phyloP scores from a whole-genome alignment of 1,140 invertebrate genomes.

The Drosophila nikananu region DNA sequence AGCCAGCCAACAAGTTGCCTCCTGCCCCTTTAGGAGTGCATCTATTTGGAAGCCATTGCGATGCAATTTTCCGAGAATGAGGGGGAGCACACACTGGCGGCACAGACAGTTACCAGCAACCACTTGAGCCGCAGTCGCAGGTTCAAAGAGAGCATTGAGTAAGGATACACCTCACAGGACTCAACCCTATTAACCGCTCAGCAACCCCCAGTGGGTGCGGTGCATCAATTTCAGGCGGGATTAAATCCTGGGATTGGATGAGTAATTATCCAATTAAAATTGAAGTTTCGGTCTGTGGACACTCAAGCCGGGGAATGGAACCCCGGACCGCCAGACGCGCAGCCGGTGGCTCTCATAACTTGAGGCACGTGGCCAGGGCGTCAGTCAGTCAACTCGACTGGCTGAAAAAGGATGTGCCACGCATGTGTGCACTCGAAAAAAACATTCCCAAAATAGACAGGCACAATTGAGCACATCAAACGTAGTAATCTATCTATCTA shows the following conservation, averaged over 20 bases:
- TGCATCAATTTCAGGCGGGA: slow-evolving; percentile 59
- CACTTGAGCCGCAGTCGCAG: slow-evolving; percentile 38
- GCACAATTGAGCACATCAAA: slow-evolving; percentile 8
- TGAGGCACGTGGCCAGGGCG: slow-evolving; percentile 54
- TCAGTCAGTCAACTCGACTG: slow-evolving; percentile 49
- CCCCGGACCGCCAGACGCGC: slow-evolving; percentile 4
- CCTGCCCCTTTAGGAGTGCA: slow-evolving; percentile 31
- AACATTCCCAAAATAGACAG: not conserved
- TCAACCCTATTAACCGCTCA: slow-evolving; percentile 13
- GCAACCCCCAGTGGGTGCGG: slow-evolving; percentile 10
- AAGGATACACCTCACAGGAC: slow-evolving; percentile 19
- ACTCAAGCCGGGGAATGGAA: slow-evolving; percentile 9
- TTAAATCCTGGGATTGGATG: slow-evolving; percentile 66
- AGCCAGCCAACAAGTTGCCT: slow-evolving; percentile 66
- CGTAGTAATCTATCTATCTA: too few relatives aligned
- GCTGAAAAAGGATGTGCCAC: slow-evolving; percentile 35
- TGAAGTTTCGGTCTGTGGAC: slow-evolving; percentile 47
- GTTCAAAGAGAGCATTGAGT: slow-evolving; percentile 29
- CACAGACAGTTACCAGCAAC: not conserved
- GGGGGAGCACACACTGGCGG: slow-evolving; percentile 14
- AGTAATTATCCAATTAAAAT: slow-evolving; percentile 82
- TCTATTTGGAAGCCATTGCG: slow-evolving; percentile 67
- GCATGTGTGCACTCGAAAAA: slow-evolving; percentile 21
- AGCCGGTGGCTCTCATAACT: slow-evolving; percentile 25
- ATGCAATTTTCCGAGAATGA: slow-evolving; percentile 52